These are phyloP conservation scores for Dione vanillae DNA, from an alignment of 2,888 invertebrate genomes.

Conservation along the genomic window DNA sequence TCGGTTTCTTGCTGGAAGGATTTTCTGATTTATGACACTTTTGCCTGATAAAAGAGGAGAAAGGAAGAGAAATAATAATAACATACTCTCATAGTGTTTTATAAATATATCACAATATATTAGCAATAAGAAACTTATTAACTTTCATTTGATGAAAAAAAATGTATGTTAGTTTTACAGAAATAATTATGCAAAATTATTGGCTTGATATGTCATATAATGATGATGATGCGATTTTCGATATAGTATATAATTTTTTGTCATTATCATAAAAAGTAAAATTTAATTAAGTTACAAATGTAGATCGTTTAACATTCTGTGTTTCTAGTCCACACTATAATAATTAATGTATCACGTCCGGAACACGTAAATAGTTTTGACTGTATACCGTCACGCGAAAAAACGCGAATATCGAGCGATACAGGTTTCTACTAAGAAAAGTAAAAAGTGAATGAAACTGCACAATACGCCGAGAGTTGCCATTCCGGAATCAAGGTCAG, in stretches of 20 bases:
- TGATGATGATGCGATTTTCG: too few relatives aligned
- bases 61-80: background rate
- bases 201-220: background rate
- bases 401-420: constrained; percentile 10
- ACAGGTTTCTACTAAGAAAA: constrained; percentile 37
- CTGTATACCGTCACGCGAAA: constrained; percentile 20
- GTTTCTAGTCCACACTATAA: constrained; percentile 32
- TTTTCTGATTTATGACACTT: too few relatives aligned
- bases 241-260: too few relatives aligned
- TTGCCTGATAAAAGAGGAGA: background rate
- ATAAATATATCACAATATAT: background rate
- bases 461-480: constrained; percentile 72
- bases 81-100: background rate
- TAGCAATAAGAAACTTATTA: background rate
- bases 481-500: constrained; percentile 75
- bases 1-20: too few relatives aligned
- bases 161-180: background rate
- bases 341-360: constrained; percentile 19
- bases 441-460: constrained; percentile 77
- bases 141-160: background rate
- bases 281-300: background rate
- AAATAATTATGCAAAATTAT: background rate
- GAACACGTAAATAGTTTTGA: constrained; percentile 29
- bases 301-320: constrained; percentile 5
- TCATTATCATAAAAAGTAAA: too few relatives aligned